Evolutionary conservation across 2,888 invertebrate genomes (phyloP).

Genomic region (Melanchra persicariae): DNA sequence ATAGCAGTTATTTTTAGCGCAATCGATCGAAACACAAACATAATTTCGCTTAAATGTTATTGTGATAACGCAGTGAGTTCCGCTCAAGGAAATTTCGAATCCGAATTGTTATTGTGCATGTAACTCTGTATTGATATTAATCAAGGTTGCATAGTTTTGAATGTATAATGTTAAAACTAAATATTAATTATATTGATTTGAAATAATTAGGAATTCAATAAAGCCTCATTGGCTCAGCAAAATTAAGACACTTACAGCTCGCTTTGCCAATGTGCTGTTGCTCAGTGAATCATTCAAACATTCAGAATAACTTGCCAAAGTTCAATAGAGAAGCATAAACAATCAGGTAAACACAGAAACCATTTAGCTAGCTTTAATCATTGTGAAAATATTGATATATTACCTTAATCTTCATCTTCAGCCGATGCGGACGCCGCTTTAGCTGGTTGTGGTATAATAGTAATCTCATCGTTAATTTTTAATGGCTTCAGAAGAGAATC

Average conservation of each 20-base stretch:
- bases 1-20: conserved; percentile 5
- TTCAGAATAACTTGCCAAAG: neutral
- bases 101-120: neutral
- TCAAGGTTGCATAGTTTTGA: neutral
- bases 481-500: conserved; percentile 92
- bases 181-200: neutral
- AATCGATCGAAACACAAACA: neutral
- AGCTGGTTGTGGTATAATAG: conserved; percentile 96
- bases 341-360: neutral
- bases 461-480: conserved; percentile 97
- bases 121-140: neutral
- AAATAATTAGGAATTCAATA: neutral
- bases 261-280: conserved; percentile 2
- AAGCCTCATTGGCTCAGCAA: neutral
- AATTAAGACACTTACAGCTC: neutral
- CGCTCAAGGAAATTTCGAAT: neutral
- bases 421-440: conserved; percentile 70
- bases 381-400: neutral
- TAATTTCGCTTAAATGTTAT: conserved; percentile 5
- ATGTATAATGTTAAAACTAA: neutral
- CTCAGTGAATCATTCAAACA: neutral
- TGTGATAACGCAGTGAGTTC: conserved; percentile 43
- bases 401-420: conserved; percentile 80
- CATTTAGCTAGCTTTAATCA: neutral
- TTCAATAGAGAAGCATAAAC: neutral